Base-by-base conservation (phyloP, 2,888 invertebrate genomes). In the Callinectes sapidus region DNA sequence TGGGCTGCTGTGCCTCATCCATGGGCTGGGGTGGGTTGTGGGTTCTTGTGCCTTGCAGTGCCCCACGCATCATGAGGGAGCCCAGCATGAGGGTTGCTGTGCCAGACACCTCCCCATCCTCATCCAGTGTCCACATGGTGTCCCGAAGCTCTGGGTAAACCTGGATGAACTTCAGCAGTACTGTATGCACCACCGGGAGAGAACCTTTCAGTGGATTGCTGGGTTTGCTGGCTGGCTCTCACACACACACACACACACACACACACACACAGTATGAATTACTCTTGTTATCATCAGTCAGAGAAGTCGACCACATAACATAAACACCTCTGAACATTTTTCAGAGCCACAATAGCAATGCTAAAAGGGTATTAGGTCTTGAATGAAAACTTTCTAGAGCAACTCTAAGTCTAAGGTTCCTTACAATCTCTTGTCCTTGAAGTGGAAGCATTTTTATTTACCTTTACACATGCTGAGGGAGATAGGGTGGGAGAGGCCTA, bases 381-480 rank as follows among this genome's bases (percentile, higher is more conserved):
- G 48, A 48, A 48, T 48, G 8, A 8, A 48, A 48, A 48, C 48
- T 48, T 48, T 48, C 48, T 8, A 8, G 48, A 48, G 48, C 10
- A 10, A 48, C 48, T 10, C 10, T 48, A 48, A 48, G 48, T 10
- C 3, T 48, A 48, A 48, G 48, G 61, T 16, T 23, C 10, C 61
- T 61, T 18, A 61, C 16, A 18, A 61, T 18, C 61, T 23, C 61
- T 61, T 61, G 61, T 23, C 61, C 61, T 61, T 23, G 23, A 2
- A 61, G 61, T 23, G 8, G 16, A 5, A 16, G 61, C 23, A 61
- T 23, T 23, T 23, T 23, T 71, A 8, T 28, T 55, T 48, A 94
- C 94, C 94, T 94, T 94, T 94, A 77, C 94, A 94, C 94, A 94
- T 94, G 91, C 93, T 94, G 28, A 94, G 93, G 32, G 94, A 94